Evolutionary conservation across 2,113 vertebrate genomes (phyloP), one percentile per base, ranked within the genome.

Genomic region (Cyprinodon tularosa): DNA sequence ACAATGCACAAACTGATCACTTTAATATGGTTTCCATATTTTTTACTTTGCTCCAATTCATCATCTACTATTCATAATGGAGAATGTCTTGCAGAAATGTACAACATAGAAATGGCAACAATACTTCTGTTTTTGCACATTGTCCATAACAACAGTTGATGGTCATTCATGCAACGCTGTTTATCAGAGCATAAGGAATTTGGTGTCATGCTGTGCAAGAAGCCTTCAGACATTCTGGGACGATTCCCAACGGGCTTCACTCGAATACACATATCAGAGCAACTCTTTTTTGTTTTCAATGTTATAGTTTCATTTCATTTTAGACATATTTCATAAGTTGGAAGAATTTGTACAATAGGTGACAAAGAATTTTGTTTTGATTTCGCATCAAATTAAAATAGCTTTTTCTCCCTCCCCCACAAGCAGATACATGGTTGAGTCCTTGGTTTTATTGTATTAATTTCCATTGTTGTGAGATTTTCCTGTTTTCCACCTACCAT

Each of bases 121-220:
- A 53, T 44, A 50, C 13, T 42, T 59, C 50, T 76, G 68, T 48
- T 48, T 62, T 37, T 67, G 3, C 15, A 14, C 7, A 66, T 62
- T 13, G 37, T 61, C 38, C 66, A 53, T 40, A 17, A 71, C 38
- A 71, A 71, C 59, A 62, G 12, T 14, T 71, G 59, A 81, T 73
- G 83, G 72, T 85, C 75, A 73, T 50, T 65, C 38, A 1, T 0
- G 74, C 74, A 44, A 66, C 66, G 76, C 66, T 62, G 59, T 76
- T 80, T 68, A 62, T 82, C 60, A 62, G 15, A 42, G 22, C 48
- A 48, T 57, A 78, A 80, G 80, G 61, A 76, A 76, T 78, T 61
- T 39, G n/a, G 48, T 17, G 38, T 29, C 45, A 42, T 62, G 66
- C 62, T 71, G 66, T 57, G 44, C 22, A 60, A 60, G 59, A 62